Percentiles rank a stretch among this genome's conserved stretches.
Evolutionary conservation across 1,140 invertebrate species (phyloP).

Genomic region (Vanessa atalanta): DNA sequence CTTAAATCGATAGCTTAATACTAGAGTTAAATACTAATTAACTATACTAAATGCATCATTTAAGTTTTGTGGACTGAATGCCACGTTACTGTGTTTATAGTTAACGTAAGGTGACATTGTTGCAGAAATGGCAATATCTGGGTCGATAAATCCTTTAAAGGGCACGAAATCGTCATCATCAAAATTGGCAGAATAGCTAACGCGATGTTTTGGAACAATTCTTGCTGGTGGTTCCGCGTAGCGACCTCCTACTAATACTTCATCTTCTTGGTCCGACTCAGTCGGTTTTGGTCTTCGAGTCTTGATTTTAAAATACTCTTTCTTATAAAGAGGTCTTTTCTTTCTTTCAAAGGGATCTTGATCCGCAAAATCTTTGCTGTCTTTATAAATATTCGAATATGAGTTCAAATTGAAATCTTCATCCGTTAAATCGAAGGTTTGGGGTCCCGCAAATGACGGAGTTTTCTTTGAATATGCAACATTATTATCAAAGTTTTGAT

Average conservation of each 20-base stretch:
- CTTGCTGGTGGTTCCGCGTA: slow-evolving; percentile 75
- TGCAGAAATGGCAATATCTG: slow-evolving; percentile 53
- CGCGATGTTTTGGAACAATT: slow-evolving; percentile 53
- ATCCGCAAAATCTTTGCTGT: slow-evolving; percentile 30
- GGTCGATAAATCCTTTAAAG: slow-evolving; percentile 43
- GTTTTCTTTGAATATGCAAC: slow-evolving; percentile 50
- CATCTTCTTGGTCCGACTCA: slow-evolving; percentile 44
- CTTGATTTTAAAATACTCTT: slow-evolving; percentile 30
- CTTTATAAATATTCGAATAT: slow-evolving; percentile 43
- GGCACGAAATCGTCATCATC: slow-evolving; percentile 53
- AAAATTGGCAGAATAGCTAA: slow-evolving; percentile 35
- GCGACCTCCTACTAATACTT: slow-evolving; percentile 69
- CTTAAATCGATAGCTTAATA: neutral
- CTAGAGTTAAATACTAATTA: slow-evolving; percentile 43
- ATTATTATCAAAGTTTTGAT: slow-evolving; percentile 40
- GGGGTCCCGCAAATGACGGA: slow-evolving; percentile 27
- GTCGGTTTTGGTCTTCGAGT: slow-evolving; percentile 33
- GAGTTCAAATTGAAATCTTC: slow-evolving; percentile 39
- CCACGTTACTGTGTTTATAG: slow-evolving; percentile 78
- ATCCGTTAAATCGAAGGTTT: slow-evolving; percentile 24
- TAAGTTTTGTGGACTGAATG: slow-evolving; percentile 79
- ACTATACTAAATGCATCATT: slow-evolving; percentile 78
- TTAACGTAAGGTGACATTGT: slow-evolving; percentile 72
- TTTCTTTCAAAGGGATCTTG: slow-evolving; percentile 38
- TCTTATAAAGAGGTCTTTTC: slow-evolving; percentile 36